These are phyloP conservation scores for Alethe diademata DNA, from an alignment of 2,113 vertebrate genomes.

Conservation along the genomic window DNA sequence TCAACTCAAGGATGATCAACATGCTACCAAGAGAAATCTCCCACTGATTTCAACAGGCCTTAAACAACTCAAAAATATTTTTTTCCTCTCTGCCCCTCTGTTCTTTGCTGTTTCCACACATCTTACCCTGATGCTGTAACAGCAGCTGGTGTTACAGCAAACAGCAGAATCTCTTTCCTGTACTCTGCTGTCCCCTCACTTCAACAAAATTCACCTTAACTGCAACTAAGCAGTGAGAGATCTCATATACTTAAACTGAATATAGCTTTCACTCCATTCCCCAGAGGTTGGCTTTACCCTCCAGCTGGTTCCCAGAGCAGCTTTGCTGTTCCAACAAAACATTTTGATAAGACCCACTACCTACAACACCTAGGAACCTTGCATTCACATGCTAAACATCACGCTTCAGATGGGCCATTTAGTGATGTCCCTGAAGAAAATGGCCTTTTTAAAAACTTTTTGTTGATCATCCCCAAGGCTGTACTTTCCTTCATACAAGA, in stretches of 20 bases:
- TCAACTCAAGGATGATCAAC: not conserved
- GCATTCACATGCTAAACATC: not conserved
- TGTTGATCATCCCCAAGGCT: not conserved
- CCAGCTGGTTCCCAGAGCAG: not conserved
- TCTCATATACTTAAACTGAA: not conserved
- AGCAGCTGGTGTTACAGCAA: not conserved
- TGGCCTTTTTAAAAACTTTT: not conserved
- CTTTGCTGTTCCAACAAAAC: not conserved
- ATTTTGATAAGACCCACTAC: not conserved
- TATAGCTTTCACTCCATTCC: not conserved
- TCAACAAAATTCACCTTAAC: not conserved
- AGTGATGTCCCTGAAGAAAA: not conserved
- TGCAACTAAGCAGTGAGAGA: not conserved
- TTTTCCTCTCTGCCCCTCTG: not conserved
- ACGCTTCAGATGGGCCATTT: not conserved
- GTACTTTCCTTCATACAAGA: not conserved
- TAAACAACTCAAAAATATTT: not conserved
- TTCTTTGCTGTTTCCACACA: not conserved
- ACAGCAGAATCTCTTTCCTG: not conserved
- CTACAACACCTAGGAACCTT: not conserved
- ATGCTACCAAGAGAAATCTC: not conserved
- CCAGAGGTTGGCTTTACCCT: not conserved
- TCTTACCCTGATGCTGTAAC: not conserved
- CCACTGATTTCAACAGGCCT: not conserved
- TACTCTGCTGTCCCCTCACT: not conserved